Conservation (phyloP, 2,113 vertebrate species). For the Mellivora capensis region DNA sequence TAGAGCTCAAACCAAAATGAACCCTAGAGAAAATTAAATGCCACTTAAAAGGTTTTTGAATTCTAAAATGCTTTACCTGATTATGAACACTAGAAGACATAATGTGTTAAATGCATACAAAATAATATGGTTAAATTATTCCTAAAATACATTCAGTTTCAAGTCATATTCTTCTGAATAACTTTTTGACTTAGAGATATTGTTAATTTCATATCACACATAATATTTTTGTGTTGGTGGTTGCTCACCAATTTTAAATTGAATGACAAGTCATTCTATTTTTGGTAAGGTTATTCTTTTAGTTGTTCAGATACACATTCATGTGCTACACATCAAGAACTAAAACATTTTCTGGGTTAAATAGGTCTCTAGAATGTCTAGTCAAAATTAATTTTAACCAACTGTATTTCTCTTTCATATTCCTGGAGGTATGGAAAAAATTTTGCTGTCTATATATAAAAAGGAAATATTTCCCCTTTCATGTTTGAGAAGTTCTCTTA, state of each 20-base stretch:
- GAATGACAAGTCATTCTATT: not conserved
- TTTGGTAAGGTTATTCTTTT: not conserved
- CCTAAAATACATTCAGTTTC: not conserved
- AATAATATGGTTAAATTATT: not conserved
- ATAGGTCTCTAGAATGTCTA: not conserved
- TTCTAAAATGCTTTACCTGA: not conserved
- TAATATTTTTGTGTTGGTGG: not conserved
- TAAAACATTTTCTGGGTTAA: not conserved
- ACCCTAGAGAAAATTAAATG: not conserved
- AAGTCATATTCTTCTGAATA: not conserved
- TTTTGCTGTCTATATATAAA: not conserved
- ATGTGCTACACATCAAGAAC: not conserved
- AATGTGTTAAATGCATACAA: not conserved
- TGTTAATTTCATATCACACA: not conserved
- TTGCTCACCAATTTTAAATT: not conserved
- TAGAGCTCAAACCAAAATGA: not conserved
- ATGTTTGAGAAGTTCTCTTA: not conserved
- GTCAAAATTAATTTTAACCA: not conserved
- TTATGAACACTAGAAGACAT: not conserved
- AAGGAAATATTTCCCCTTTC: not conserved
- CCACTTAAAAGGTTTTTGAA: not conserved
- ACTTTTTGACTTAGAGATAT: not conserved
- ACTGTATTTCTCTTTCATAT: not conserved
- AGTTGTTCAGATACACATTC: not conserved
- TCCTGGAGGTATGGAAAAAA: not conserved